Evolutionary conservation across 2,113 vertebrate genomes (phyloP).

Genomic region (Leucosticte australis): DNA sequence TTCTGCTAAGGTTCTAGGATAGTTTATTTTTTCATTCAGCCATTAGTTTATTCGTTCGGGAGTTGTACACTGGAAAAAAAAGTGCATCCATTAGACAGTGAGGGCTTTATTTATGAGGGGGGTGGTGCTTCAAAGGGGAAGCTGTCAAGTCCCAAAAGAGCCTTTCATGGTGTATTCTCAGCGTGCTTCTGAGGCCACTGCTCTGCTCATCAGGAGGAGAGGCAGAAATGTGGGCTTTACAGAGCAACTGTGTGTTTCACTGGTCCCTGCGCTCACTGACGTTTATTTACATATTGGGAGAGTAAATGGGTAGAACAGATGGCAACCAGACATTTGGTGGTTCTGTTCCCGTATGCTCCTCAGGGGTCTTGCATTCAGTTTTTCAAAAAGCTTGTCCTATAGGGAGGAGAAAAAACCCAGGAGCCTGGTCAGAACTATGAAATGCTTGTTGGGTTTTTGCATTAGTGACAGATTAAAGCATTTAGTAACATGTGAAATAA

Average conservation of each 20-base stretch:
- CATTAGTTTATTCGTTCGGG: slow-evolving; percentile 70
- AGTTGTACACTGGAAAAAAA: slow-evolving; percentile 68
- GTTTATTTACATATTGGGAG: slow-evolving; percentile 80
- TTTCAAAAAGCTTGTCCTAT: slow-evolving; percentile 67
- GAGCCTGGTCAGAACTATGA: slow-evolving; percentile 53
- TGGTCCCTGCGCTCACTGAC: slow-evolving; percentile 66
- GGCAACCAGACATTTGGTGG: slow-evolving; percentile 76
- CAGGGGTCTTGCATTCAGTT: slow-evolving; percentile 72
- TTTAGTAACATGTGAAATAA: slow-evolving; percentile 60
- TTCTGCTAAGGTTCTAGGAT: slow-evolving; percentile 44
- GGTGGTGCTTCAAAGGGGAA: slow-evolving; percentile 61
- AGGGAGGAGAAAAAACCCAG: slow-evolving; percentile 51
- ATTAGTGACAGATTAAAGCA: slow-evolving; percentile 56
- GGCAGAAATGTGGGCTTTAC: slow-evolving; percentile 75
- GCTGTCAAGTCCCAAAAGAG: slow-evolving; percentile 66
- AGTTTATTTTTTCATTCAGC: slow-evolving; percentile 74
- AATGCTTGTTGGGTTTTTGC: slow-evolving; percentile 57
- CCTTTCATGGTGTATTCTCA: slow-evolving; percentile 67
- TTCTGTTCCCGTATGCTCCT: slow-evolving; percentile 68
- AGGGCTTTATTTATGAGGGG: slow-evolving; percentile 71
- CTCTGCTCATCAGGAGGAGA: slow-evolving; percentile 74
- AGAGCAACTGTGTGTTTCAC: slow-evolving; percentile 72
- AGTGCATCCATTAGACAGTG: slow-evolving; percentile 69
- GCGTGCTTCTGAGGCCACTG: slow-evolving; percentile 67
- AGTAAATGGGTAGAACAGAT: slow-evolving; percentile 81